Conservation (phyloP, 2,888 invertebrate species). For the Drosophila robusta region DNA sequence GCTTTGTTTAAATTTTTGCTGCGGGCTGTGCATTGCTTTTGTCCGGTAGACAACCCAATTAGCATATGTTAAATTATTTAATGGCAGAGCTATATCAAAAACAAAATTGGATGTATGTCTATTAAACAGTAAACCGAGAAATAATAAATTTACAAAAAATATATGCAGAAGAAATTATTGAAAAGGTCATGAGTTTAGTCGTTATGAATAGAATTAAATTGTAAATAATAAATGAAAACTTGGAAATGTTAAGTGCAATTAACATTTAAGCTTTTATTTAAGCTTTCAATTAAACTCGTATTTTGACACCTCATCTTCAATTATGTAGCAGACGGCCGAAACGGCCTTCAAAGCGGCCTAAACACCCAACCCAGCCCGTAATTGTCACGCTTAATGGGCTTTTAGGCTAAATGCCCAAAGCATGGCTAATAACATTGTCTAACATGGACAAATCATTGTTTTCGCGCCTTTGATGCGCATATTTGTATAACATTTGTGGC, state of each 20-base stretch:
- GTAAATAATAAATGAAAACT: neutral
- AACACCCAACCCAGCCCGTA: slow-evolving; percentile 15
- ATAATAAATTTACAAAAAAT: neutral
- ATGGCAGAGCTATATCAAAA: slow-evolving; percentile 12
- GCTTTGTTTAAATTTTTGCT: slow-evolving; percentile 13
- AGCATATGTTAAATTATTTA: slow-evolving; percentile 31
- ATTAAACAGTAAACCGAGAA: neutral
- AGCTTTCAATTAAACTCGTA: slow-evolving; percentile 34
- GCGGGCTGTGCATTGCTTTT: slow-evolving; percentile 3
- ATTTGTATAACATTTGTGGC: slow-evolving; percentile 19
- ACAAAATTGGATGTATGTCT: neutral
- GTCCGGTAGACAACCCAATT: slow-evolving; percentile 24
- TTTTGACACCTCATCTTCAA: slow-evolving; percentile 56
- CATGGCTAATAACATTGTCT: slow-evolving; percentile 49
- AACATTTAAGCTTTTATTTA: slow-evolving; percentile 17
- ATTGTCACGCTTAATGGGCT: slow-evolving; percentile 28
- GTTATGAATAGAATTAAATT: neutral
- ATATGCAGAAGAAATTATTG: neutral
- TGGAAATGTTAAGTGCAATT: slow-evolving; percentile 28
- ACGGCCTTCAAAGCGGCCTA: slow-evolving; percentile 51
- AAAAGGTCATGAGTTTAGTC: slow-evolving; percentile 4
- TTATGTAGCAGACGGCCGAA: slow-evolving; percentile 8
- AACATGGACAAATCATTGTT: slow-evolving; percentile 4
- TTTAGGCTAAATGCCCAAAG: slow-evolving; percentile 42
- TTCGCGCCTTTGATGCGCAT: slow-evolving; percentile 31